Base-by-base conservation (phyloP, 2,888 invertebrate genomes). In the Pseudococcus viburni region DNA sequence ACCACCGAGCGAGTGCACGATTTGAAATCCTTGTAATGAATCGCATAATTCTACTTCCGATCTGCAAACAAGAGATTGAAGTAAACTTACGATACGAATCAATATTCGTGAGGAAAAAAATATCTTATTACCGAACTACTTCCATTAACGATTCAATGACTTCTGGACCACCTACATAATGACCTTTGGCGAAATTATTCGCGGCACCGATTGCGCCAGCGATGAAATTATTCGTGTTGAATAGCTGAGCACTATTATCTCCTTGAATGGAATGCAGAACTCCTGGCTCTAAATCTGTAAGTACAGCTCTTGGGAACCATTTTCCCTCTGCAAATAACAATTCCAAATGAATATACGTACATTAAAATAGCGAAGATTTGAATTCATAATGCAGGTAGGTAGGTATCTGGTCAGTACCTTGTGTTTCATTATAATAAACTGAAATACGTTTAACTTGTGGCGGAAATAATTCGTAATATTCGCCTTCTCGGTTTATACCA, bases 381-480 rank as follows among this genome's bases (percentile, higher is more conserved):
- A 46, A 48, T 19, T 48, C 1, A 9, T 42, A 26, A 19, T 84
- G 11, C 15, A 22, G 22, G 19, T 42, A 1, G 0, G 39, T 39
- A 19, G 48, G 46, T n/a, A 15, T 17, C 9, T 3, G 8, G 42
- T 42, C 6, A 4, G 19, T 48, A 86, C 86, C 86, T 73, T 86
- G 86, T 48, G 86, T 73, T 86, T 86, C 86, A 73, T 86, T 86
- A 33, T 86, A 86, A 73, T 86, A 86, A 17, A 86, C 86, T 51
- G 77, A 73, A 42, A 90, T 89, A 26, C 90, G 88, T 84, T 90
- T 89, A 12, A 89, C 83, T 87, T 90, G 90, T 4, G 89, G 88
- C 5, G 86, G 86, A 17, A 85, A 64, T 15, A 85, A 73, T 12
- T 90, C 90, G 11, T 22, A 85, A 87, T 89, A 90, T 51, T 88